Evolutionary conservation across 2,113 vertebrate genomes (phyloP), one percentile per base, ranked within the genome.

Genomic region (Sakesphorus luctuosus): DNA sequence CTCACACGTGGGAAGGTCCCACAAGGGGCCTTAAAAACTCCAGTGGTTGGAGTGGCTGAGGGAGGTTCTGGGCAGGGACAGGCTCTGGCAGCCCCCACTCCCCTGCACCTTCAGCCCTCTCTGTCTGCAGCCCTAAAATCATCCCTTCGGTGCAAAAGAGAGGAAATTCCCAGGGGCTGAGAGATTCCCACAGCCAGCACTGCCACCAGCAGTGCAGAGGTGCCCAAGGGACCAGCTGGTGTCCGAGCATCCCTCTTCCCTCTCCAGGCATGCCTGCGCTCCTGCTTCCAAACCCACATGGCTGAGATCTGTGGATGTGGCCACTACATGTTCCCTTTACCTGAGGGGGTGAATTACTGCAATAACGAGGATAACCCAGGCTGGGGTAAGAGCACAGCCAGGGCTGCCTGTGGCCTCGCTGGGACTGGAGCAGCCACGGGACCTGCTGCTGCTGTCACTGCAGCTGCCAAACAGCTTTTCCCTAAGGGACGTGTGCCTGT

Each of bases 261-360:
- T 59, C 68, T 20, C 7, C 97, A 98, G 98, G 98, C 98, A 20
- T 98, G 98, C 62, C 97, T 98, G 29, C 97, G 97, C 47, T 98
- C 98, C 33, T 98, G 98, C 50, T 98, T 98, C 96, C 98, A 98
- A 55, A 96, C 78, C 13, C 91, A 97, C 84, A 98, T 98, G 98
- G 73, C 87, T 4, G 77, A 46, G 4, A 95, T 53, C 78, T 98
- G 98, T 26, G 84, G 95, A 24, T 98, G 98, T 1, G 98, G 97
- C 9, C 97, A 98, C 95, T 98, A 98, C 5, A 81, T 98, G 74
- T 98, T 98, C 47, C 98, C 98, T 0, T 69, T 98, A 16, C 98
- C 98, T 3, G 49, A 7, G 0, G 98, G 98, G 38, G 58, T 91
- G 9, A 94, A 67, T 11, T 98, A 98, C 73, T 98, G 98, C 96